Evolutionary conservation across 2,113 vertebrate species (phyloP).

Genomic region (Neolamprologus modestus): DNA sequence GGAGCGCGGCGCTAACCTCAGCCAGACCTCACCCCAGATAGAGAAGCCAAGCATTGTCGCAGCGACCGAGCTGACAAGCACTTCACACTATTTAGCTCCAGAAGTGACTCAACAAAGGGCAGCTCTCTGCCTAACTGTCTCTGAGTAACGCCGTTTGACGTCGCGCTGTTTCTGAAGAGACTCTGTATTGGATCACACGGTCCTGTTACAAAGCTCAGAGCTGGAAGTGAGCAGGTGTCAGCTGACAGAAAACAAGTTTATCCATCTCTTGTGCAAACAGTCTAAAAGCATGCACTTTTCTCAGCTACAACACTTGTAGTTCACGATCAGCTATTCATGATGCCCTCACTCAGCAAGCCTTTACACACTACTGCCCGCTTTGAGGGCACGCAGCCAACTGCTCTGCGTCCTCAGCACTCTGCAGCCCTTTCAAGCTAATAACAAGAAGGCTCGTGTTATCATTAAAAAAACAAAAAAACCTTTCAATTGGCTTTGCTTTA

Average conservation of each 20-base stretch:
- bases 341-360: not conserved
- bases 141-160: constrained; percentile 46
- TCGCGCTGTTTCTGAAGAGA: constrained; percentile 11
- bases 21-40: constrained; percentile 28
- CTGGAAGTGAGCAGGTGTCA: constrained; percentile 1
- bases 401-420: constrained; percentile 24
- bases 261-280: not conserved
- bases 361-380: constrained; percentile 10
- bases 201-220: not conserved
- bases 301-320: not conserved
- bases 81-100: constrained; percentile 40
- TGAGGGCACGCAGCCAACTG: constrained; percentile 13
- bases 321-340: not conserved
- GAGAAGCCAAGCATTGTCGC: constrained; percentile 29
- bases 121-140: constrained; percentile 32
- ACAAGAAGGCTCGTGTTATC: constrained; percentile 17
- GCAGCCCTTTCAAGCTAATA: constrained; percentile 35
- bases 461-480: not conserved
- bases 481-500: not conserved
- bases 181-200: not conserved
- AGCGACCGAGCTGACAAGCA: constrained; percentile 31
- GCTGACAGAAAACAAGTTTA: not conserved
- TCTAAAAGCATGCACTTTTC: not conserved
- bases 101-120: constrained; percentile 44
- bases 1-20: constrained; percentile 20